Evolutionary conservation across 2,113 vertebrate genomes (phyloP).

Genomic region (Phyllostomus hastatus): DNA sequence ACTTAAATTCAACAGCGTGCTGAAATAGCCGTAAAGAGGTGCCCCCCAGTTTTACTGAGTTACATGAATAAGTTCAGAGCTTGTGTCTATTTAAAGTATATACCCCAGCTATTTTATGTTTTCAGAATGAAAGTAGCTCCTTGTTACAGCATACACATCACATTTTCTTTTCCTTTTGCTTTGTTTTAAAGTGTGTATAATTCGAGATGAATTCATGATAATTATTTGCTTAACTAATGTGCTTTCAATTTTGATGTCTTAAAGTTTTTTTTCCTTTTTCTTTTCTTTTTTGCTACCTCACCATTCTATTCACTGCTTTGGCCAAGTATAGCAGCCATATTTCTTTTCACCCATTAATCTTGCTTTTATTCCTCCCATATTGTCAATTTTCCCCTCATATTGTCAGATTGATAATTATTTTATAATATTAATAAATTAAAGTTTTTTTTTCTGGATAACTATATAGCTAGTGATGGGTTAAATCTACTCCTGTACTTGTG

Average conservation of each 20-base stretch:
- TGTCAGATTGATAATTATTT: neutral
- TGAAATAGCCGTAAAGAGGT: neutral
- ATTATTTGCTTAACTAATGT: neutral
- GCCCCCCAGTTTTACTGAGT: neutral
- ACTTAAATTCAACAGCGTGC: constrained; percentile 13
- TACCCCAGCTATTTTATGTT: neutral
- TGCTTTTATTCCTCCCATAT: neutral
- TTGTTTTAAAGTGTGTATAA: neutral
- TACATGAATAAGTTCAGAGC: neutral
- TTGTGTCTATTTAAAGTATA: neutral
- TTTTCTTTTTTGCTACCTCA: neutral
- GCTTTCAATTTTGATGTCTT: neutral
- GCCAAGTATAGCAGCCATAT: fast-evolving
- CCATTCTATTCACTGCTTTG: neutral
- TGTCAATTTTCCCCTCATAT: too few species aligned
- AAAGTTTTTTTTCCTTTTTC: neutral
- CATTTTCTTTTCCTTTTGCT: neutral
- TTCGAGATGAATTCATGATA: neutral
- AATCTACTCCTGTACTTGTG: neutral
- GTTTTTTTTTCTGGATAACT: neutral
- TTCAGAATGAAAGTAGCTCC: neutral
- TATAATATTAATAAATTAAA: neutral
- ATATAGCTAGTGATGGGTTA: neutral
- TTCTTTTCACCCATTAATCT: neutral
- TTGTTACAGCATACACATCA: neutral